These are phyloP conservation scores for Montipora capitata DNA, from an alignment of 92 coral and sea anemone genomes.

Conservation along the genomic window DNA sequence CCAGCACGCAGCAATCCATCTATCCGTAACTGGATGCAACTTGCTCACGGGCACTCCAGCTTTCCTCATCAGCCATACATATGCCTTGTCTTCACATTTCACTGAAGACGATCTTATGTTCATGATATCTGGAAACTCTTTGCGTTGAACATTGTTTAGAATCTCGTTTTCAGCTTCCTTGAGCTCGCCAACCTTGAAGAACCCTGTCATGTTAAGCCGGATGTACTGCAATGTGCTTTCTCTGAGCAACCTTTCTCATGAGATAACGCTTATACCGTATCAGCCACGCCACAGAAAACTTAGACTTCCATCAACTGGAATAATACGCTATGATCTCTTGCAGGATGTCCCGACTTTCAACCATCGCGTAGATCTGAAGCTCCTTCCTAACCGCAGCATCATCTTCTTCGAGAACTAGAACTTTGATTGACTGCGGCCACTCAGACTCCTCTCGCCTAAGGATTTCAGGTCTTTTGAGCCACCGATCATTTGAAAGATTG, in stretches of 20 bases:
- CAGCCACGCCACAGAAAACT: constrained; percentile 72
- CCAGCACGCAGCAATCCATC: constrained; percentile 60
- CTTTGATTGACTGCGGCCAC: constrained; percentile 57
- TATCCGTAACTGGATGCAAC: constrained; percentile 45
- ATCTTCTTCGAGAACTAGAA: constrained; percentile 43
- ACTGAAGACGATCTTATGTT: constrained; percentile 14
- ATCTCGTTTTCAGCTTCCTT: constrained; percentile 34
- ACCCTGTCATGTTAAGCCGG: neutral
- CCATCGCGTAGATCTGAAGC: constrained; percentile 44
- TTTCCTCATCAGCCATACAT: no score
- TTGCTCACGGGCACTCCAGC: constrained; percentile 7
- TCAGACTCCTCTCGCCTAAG: constrained; percentile 57
- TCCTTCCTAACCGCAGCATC: constrained; percentile 73
- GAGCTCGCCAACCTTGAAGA: constrained; percentile 38
- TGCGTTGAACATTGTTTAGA: constrained; percentile 28
- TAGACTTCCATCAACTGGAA: constrained; percentile 75
- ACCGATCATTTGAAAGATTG: constrained; percentile 56
- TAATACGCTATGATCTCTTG: constrained; percentile 49
- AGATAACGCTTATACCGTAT: constrained; percentile 61
- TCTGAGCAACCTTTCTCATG: constrained; percentile 10
- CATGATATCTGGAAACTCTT: constrained; percentile 21
- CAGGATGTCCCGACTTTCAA: constrained; percentile 21
- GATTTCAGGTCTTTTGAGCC: constrained; percentile 74
- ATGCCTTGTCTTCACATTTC: no score
- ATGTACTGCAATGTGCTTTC: neutral